Conservation (phyloP, 2,888 invertebrate genomes). For the Melieria omissa region DNA sequence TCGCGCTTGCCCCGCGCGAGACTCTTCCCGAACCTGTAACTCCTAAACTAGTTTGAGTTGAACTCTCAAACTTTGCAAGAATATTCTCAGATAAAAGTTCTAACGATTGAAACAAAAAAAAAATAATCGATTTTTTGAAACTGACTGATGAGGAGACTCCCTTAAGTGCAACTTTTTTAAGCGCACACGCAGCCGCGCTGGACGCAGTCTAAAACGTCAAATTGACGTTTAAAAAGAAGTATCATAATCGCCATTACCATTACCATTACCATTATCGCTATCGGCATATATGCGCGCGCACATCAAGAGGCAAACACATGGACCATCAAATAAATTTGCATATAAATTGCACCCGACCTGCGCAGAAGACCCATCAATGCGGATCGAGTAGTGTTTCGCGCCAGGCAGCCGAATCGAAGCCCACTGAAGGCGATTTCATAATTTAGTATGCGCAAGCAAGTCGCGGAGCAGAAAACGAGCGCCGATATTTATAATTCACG, state of each 20-base stretch:
- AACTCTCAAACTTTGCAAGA: too few relatives aligned
- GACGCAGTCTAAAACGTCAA: constrained; percentile 6
- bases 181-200: too few relatives aligned
- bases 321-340: constrained; percentile 36
- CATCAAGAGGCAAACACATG: constrained; percentile 29
- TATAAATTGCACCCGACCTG: constrained; percentile 25
- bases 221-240: constrained; percentile 36
- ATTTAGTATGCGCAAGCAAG: constrained; percentile 20
- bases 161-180: too few relatives aligned
- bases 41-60: too few relatives aligned
- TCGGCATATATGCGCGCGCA: constrained; percentile 40
- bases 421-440: constrained; percentile 34
- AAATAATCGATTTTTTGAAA: too few relatives aligned
- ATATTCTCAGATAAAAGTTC: too few relatives aligned
- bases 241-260: constrained; percentile 42
- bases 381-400: neutral
- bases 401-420: constrained; percentile 26
- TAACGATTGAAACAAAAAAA: too few relatives aligned
- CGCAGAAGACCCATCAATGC: constrained; percentile 1
- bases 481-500: neutral
- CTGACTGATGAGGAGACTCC: too few relatives aligned
- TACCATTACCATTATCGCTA: constrained; percentile 43
- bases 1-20: too few relatives aligned
- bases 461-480: neutral
- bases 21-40: too few relatives aligned